Evolutionary conservation across 37 sponge, comb jelly and placozoan genomes (phyloP).

Genomic region (Hormiphora californensis): DNA sequence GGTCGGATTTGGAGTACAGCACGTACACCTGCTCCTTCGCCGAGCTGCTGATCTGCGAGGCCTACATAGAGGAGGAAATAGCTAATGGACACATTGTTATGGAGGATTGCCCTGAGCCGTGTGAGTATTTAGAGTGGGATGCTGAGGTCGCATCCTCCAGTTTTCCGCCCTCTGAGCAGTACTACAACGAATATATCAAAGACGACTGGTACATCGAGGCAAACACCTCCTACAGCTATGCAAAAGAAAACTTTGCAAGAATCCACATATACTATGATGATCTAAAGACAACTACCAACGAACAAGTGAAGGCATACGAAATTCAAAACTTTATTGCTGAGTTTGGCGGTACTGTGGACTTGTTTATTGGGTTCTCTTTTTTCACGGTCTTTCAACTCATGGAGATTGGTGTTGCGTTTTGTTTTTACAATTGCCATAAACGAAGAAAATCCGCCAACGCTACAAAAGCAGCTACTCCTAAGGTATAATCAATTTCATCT

Average conservation of each 20-base stretch:
- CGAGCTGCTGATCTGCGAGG: background rate
- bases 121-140: background rate
- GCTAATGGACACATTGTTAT: background rate
- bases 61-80: background rate
- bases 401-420: background rate
- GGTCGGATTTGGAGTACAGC: no score
- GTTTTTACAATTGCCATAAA: no score
- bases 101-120: background rate
- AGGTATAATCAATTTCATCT: no score
- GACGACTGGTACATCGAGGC: no score
- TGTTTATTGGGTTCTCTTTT: background rate
- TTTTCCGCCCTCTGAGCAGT: background rate
- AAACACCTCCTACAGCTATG: background rate
- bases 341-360: constrained; percentile 1
- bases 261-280: background rate
- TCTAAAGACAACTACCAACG: background rate
- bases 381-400: background rate
- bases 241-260: background rate
- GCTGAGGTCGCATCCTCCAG: background rate
- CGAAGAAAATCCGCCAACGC: no score
- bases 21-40: background rate
- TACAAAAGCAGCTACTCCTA: no score
- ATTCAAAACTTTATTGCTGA: background rate
- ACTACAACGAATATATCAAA: background rate
- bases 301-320: background rate